Base-by-base conservation (phyloP, 1,140 invertebrate species). In the Plodia interpunctella region DNA sequence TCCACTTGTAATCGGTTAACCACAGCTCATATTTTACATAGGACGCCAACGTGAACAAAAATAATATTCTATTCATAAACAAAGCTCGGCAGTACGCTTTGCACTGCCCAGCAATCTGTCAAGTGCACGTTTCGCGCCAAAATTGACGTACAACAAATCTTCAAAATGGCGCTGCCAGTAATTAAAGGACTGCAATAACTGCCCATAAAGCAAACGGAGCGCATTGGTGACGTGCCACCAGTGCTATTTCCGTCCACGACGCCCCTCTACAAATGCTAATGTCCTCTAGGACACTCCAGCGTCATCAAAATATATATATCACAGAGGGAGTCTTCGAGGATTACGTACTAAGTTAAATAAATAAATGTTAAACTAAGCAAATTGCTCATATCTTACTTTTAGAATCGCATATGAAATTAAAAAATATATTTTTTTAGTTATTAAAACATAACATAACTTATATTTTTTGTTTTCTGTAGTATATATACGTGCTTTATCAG, bases 241-340 rank as follows among this genome's bases (percentile, higher is more conserved):
- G 75, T 61, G 84, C 80, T 87, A 87, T 87, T 85, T 83, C 75
- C 61, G 84, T 82, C 71, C 70, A 56, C 76, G 70, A 66, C 74
- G 76, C 83, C 79, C 70, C 82, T 75, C 80, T 72, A 78, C 78
- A 87, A 87, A 85, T 87, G 84, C 84, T 87, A 87, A 87, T 76
- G 84, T 82, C 82, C 82, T 83, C 78, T 80, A 78, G 81, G 79
- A 75, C 76, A 71, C 74, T 76, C 75, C 75, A 76, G 75, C 60
- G 66, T 15, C 38, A 52, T 32, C 59, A 60, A 60, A 53, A 57
- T 55, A 62, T 60, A 58, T 62, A 49, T 49, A 44, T 15, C 15
- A n/a, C 38, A 15, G 38, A 44, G n/a, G 38, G 13, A 44, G 0
- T 15, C 13, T n/a, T 44, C 38, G 38, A 15, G 38, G 38, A 44